These are phyloP conservation scores for Thereuonema tuberculata DNA, from an alignment of 1,140 invertebrate genomes.

Conservation along the genomic window DNA sequence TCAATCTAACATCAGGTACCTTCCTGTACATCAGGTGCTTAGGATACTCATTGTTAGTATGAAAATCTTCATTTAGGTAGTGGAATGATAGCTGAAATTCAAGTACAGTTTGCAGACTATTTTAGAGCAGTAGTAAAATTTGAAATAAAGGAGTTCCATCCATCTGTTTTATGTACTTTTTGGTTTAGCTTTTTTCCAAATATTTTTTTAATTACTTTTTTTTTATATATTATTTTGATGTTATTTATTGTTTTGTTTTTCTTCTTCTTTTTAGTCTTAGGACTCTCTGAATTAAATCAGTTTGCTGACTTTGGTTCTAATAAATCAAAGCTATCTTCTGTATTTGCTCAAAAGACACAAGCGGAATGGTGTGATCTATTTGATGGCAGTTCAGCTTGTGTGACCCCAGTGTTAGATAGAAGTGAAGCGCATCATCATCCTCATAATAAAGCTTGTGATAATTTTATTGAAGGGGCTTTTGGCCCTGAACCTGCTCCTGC, in stretches of 20 bases:
- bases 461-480: conserved; percentile 37
- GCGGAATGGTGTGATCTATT: conserved; percentile 83
- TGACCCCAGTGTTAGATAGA: conserved; percentile 71
- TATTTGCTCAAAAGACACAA: conserved; percentile 70
- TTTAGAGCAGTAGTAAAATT: too few species aligned
- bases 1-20: too few species aligned
- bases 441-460: conserved; percentile 44
- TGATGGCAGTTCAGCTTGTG: conserved; percentile 79
- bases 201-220: too few species aligned
- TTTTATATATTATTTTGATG: too few species aligned
- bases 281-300: conserved; percentile 45
- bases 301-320: conserved; percentile 41
- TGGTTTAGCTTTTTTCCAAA: too few species aligned
- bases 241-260: background rate
- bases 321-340: conserved; percentile 44
- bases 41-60: too few species aligned
- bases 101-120: too few species aligned
- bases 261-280: conserved; percentile 36
- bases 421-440: conserved; percentile 48
- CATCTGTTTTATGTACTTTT: too few species aligned
- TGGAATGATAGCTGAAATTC: too few species aligned
- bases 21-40: too few species aligned
- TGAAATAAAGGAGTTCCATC: too few species aligned
- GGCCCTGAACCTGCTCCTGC: conserved; percentile 47
- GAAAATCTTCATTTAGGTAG: too few species aligned